phyloP scores from a whole-genome alignment of 2,888 invertebrate genomes.

The Hofmannophila pseudospretella region DNA sequence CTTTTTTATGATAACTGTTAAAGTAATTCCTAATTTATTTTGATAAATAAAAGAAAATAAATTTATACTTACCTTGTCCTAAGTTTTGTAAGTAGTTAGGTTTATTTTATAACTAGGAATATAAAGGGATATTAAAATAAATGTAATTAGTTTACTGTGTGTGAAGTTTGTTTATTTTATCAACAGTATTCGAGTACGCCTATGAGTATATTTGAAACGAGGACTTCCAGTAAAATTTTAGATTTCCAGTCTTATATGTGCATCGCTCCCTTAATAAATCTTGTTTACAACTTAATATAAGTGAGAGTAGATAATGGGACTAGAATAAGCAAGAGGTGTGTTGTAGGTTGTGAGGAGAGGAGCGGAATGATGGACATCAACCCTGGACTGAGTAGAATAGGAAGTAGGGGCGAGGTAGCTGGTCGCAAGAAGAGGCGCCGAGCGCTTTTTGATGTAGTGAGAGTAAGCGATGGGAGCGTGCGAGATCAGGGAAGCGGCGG shows the following conservation, averaged over 20 bases:
- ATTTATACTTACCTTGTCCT: no score
- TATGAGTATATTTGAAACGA: not conserved
- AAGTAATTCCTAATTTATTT: no score
- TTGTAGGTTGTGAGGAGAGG: slow-evolving; percentile 34
- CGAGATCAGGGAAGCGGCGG: slow-evolving; percentile 20
- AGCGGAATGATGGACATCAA: slow-evolving; percentile 33
- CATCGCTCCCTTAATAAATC: not conserved
- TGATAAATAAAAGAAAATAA: no score
- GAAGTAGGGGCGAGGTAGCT: slow-evolving; percentile 37
- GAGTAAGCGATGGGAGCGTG: slow-evolving; percentile 12
- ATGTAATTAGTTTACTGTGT: no score
- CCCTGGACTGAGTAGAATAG: slow-evolving; percentile 38
- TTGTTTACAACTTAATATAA: slow-evolving; percentile 10
- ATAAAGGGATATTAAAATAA: no score
- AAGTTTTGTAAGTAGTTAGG: no score
- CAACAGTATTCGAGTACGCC: not conserved
- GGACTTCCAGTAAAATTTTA: not conserved
- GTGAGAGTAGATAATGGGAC: slow-evolving; percentile 20
- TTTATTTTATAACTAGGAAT: no score
- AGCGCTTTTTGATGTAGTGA: slow-evolving; percentile 13
- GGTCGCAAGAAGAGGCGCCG: slow-evolving; percentile 33
- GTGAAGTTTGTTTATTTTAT: not conserved
- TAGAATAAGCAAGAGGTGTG: slow-evolving; percentile 24
- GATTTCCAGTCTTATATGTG: not conserved
- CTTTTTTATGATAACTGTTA: no score